Percentiles rank a stretch among this genome's conserved stretches.
phyloP scores from a whole-genome alignment of 2,888 invertebrate genomes.

The Bugula neritina region DNA sequence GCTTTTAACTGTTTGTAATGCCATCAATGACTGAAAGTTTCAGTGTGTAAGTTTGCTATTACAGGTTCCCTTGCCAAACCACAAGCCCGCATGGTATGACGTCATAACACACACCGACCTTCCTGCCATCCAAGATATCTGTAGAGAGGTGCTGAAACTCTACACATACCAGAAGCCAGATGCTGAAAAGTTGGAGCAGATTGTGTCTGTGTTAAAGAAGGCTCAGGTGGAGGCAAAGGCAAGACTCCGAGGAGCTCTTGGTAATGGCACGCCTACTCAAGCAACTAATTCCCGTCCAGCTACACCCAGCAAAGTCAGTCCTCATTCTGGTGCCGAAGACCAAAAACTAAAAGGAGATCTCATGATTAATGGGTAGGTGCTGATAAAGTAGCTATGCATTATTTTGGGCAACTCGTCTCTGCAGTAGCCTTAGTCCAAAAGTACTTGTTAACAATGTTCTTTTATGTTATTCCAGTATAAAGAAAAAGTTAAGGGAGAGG shows the following conservation, averaged over 20 bases:
- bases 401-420: too few species aligned
- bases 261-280: not conserved
- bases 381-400: too few species aligned
- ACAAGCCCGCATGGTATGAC: constrained; percentile 74
- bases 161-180: constrained; percentile 74
- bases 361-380: constrained; percentile 7
- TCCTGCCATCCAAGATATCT: constrained; percentile 70
- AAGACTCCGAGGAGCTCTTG: constrained; percentile 9
- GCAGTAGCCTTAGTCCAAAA: too few species aligned
- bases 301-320: constrained; percentile 25
- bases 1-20: too few species aligned
- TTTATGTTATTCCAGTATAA: not conserved
- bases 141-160: constrained; percentile 71
- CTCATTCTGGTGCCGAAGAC: constrained; percentile 21
- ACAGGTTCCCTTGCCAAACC: constrained; percentile 69
- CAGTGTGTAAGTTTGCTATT: too few species aligned
- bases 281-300: not conserved
- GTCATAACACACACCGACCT: constrained; percentile 2
- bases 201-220: constrained; percentile 68
- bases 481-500: constrained; percentile 4
- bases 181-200: constrained; percentile 67
- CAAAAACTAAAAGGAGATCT: constrained; percentile 13
- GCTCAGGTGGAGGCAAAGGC: constrained; percentile 57
- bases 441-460: too few species aligned
- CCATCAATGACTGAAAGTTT: too few species aligned